Percentiles rank a stretch among this genome's conserved stretches.
Conservation (phyloP, 2,113 vertebrate species). For the Oryctolagus cuniculus region DNA sequence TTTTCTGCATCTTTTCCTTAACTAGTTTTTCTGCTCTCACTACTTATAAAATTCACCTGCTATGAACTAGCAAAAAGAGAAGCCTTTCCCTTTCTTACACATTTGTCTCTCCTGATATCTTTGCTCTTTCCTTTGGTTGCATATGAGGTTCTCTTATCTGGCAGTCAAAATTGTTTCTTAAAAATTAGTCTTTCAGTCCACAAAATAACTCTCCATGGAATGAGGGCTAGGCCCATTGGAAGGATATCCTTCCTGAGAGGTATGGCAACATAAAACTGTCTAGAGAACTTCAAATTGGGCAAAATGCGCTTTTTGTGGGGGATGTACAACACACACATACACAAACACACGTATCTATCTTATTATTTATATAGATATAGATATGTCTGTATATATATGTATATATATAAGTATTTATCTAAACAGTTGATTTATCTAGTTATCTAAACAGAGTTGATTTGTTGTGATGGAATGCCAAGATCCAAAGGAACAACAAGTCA, state of each 20-base stretch:
- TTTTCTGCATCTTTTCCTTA: neutral
- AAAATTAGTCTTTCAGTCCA: constrained; percentile 1
- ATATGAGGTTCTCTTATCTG: neutral
- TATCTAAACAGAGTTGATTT: neutral
- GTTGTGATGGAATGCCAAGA: neutral
- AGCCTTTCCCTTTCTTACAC: neutral
- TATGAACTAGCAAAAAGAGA: neutral
- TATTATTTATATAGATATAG: too few relatives aligned
- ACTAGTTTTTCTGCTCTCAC: neutral
- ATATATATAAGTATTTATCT: too few relatives aligned
- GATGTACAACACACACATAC: neutral
- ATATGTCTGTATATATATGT: too few relatives aligned
- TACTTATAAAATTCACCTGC: neutral
- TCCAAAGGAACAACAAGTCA: neutral
- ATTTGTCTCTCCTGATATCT: neutral
- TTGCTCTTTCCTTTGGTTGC: neutral
- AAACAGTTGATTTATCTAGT: neutral
- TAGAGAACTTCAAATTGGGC: neutral
- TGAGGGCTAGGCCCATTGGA: neutral
- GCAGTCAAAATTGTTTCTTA: constrained; percentile 55
- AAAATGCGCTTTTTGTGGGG: neutral
- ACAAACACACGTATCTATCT: too few relatives aligned
- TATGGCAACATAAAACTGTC: neutral
- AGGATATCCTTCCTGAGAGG: constrained; percentile 22
- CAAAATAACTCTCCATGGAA: neutral